These are phyloP conservation scores for Anser cygnoides DNA, from an alignment of 2,113 vertebrate species.

Conservation along the genomic window DNA sequence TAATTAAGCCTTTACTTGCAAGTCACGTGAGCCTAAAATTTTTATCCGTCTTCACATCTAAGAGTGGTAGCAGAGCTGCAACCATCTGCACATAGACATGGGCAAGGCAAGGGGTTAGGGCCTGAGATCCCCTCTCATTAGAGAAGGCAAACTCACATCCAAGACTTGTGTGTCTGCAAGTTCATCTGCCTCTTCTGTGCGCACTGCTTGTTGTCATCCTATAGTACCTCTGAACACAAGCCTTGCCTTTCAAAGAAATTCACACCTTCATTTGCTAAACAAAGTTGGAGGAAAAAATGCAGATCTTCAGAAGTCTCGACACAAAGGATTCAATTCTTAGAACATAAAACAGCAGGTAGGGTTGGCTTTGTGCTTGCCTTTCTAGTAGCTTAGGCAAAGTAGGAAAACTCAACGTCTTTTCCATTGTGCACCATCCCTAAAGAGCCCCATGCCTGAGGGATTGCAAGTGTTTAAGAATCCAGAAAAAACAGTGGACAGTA, in stretches of 20 bases:
- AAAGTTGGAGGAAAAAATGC: not conserved
- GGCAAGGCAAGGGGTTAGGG: not conserved
- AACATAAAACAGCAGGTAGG: not conserved
- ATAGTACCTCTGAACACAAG: not conserved
- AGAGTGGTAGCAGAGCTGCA: not conserved
- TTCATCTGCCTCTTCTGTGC: not conserved
- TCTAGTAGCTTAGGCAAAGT: not conserved
- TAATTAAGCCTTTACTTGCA: slow-evolving; percentile 34
- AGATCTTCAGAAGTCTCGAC: not conserved
- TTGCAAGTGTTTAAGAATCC: not conserved
- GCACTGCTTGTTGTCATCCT: not conserved
- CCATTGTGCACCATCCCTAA: not conserved
- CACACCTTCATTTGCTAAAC: not conserved
- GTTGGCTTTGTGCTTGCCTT: not conserved
- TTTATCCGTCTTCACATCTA: not conserved
- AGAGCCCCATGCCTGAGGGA: not conserved
- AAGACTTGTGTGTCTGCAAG: not conserved
- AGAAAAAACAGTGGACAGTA: not conserved
- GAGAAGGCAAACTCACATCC: not conserved
- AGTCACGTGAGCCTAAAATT: not conserved
- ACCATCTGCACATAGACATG: not conserved
- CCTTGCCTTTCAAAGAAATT: not conserved
- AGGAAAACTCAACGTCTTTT: not conserved
- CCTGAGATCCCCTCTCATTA: not conserved
- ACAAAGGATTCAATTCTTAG: not conserved